Percentiles rank a stretch among this genome's conserved stretches.
These are phyloP conservation scores for Parnassius glacialis DNA, from an alignment of 2,888 invertebrate genomes.

Conservation along the genomic window DNA sequence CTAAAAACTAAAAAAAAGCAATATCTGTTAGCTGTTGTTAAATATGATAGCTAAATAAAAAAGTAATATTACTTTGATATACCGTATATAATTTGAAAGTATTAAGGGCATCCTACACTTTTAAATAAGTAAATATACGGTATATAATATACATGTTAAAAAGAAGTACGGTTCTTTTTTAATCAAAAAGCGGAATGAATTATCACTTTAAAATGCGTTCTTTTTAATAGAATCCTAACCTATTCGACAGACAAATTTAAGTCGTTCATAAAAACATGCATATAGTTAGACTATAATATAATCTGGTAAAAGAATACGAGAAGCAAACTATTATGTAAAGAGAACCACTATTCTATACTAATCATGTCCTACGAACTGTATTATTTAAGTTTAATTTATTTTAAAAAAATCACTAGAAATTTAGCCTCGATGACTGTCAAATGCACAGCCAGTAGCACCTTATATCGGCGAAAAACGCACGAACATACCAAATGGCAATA, in stretches of 20 bases:
- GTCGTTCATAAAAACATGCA: not conserved
- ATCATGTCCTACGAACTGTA: slow-evolving; percentile 3
- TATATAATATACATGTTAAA: too few relatives aligned
- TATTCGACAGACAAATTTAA: not conserved
- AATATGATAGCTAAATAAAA: too few relatives aligned
- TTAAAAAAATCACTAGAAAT: slow-evolving; percentile 14
- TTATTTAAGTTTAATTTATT: not conserved
- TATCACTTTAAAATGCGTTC: not conserved
- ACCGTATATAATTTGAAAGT: too few relatives aligned
- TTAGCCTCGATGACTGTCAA: slow-evolving; percentile 22
- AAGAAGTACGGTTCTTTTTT: too few relatives aligned
- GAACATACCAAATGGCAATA: slow-evolving; percentile 2
- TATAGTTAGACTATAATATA: not conserved
- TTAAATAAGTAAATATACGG: too few relatives aligned
- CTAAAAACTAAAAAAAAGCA: too few relatives aligned
- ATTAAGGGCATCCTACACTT: too few relatives aligned
- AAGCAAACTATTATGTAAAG: slow-evolving; percentile 11
- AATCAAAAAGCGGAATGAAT: too few relatives aligned
- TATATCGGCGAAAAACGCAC: slow-evolving; percentile 15
- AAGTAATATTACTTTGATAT: too few relatives aligned
- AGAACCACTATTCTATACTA: slow-evolving; percentile 3
- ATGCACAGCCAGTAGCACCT: slow-evolving; percentile 25
- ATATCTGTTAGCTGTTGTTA: too few relatives aligned
- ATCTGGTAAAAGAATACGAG: slow-evolving; percentile 11
- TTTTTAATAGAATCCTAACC: too few relatives aligned